Evolutionary conservation across 2,888 invertebrate species (phyloP).

Genomic region (Phytoseiulus persimilis): DNA sequence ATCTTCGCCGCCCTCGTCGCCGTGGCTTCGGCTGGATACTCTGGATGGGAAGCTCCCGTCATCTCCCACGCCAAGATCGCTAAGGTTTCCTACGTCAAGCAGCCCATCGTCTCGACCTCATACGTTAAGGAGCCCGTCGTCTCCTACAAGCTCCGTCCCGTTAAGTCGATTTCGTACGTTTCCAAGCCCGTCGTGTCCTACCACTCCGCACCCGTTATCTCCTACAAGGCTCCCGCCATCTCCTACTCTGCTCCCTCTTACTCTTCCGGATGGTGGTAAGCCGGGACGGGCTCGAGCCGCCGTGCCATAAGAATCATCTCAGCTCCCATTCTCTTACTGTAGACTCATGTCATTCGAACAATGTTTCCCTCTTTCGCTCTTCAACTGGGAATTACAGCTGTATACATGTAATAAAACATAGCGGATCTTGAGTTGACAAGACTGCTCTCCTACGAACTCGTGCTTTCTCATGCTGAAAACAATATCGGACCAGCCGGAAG

Average conservation of each 20-base stretch:
- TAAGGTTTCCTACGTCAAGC: conserved; percentile 23
- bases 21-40: background rate
- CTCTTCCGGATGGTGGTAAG: conserved; percentile 28
- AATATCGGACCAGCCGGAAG: no score
- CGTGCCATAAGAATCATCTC: background rate
- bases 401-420: background rate
- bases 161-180: conserved; percentile 12
- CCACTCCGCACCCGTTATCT: conserved; percentile 15
- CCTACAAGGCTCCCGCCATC: background rate
- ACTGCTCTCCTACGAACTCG: background rate
- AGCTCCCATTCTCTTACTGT: background rate
- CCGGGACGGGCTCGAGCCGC: background rate
- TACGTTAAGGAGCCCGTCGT: conserved; percentile 27
- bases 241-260: conserved; percentile 9
- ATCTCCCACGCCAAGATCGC: conserved; percentile 5
- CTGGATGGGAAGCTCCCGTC: background rate
- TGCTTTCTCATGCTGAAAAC: background rate
- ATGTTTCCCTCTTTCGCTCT: background rate
- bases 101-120: background rate
- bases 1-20: conserved; percentile 6
- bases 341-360: background rate
- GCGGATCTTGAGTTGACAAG: background rate
- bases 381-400: background rate
- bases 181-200: conserved; percentile 17
- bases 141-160: conserved; percentile 34